A percentile compares a stretch with the other conserved stretches of the same genome.
phyloP scores from a whole-genome alignment of 2,113 vertebrate species.

The Stegostoma tigrinum region DNA sequence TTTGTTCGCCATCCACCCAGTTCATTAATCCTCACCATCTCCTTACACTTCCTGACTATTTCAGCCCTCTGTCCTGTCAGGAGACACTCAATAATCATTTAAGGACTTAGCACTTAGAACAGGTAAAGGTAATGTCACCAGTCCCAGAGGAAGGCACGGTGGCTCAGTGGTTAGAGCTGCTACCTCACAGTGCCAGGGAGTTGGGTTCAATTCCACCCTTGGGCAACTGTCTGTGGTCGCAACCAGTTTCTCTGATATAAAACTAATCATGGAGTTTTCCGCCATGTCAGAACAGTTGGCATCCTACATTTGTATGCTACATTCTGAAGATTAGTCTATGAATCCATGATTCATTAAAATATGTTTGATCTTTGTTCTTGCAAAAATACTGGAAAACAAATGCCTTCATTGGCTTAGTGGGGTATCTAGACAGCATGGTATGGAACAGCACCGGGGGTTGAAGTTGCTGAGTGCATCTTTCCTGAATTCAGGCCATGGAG shows the following conservation, averaged over 20 bases:
- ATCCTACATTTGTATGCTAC: neutral
- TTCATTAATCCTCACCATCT: no score
- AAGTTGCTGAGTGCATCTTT: neutral
- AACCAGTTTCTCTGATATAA: neutral
- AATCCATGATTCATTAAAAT: neutral
- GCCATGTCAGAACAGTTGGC: neutral
- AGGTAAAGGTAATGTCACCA: no score
- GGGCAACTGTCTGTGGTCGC: no score
- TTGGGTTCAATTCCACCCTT: no score
- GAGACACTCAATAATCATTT: no score
- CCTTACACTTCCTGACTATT: no score
- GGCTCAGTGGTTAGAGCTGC: no score
- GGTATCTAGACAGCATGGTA: neutral
- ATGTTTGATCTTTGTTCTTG: neutral
- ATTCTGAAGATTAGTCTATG: neutral
- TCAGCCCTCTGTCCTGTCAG: no score
- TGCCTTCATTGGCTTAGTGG: neutral
- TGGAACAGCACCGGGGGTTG: neutral
- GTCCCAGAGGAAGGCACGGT: no score
- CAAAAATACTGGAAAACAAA: neutral
- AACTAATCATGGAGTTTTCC: neutral
- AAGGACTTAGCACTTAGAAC: no score
- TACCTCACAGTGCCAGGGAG: no score
- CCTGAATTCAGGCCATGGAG: neutral
- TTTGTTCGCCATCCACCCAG: no score